Evolutionary conservation across 2,113 vertebrate species (phyloP), one percentile per base, ranked within the genome.

Genomic region (Crotalus horridus): DNA sequence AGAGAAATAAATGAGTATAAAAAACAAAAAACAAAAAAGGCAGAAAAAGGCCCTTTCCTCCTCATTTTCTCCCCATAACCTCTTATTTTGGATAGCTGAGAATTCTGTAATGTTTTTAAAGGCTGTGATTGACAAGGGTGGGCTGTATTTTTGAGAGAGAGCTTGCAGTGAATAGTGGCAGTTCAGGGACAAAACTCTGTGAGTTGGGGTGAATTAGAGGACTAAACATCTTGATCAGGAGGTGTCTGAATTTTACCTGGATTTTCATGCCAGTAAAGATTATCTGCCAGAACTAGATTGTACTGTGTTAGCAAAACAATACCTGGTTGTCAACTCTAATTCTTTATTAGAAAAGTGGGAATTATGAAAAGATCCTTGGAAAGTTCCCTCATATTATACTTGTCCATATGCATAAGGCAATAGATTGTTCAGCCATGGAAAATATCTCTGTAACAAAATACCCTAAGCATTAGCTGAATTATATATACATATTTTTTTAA

Each of bases 401-500:
- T 61, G 74, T 61, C 59, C 69, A 39, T 61, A 13, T 53, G 29
- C 17, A 81, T 43, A 86, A 59, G 53, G 55, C 55, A 89, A 54
- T 24, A 15, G 54, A 48, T 86, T n/a, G 64, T 46, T 89, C 13
- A 51, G 6, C 23, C 21, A 3, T 59, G 23, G 39, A 85, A 89
- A 59, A 11, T n/a, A 23, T 59, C 20, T 87, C 0, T 91, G 13
- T 48, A 56, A 43, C 53, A 21, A 48, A 88, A 51, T 39, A 0
- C 91, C 94, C 64, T 90, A 61, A 88, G 53, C 94, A 54, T 93
- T 90, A 48, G n/a, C 93, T 59, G 74, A 89, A 90, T 33, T 69
- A 69, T 69, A 33, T 15, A 33, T 46, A 86, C 88, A 89, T 86
- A 85, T 23, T 48, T 6, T 89, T 81, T 93, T 61, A 20, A 91